Evolutionary conservation across 1,140 invertebrate species (phyloP).

Genomic region (Drosophila hydei): DNA sequence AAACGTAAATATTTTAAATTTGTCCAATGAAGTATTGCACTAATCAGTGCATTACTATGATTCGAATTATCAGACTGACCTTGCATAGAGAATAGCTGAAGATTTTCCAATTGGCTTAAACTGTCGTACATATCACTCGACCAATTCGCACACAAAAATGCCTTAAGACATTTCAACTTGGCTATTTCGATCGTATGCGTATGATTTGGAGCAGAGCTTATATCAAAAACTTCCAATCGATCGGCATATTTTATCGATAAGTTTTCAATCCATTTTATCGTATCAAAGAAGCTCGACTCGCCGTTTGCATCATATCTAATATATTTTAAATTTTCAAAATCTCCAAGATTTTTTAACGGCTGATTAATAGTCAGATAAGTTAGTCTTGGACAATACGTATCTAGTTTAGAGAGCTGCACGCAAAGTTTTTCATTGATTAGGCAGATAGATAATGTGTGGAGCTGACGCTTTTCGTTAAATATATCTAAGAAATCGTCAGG

Average conservation of each 20-base stretch:
- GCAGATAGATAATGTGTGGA: slow-evolving; percentile 7
- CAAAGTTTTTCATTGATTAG: background rate
- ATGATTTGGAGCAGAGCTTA: background rate
- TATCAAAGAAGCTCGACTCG: background rate
- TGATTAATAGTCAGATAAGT: slow-evolving; percentile 11
- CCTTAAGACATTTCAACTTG: background rate
- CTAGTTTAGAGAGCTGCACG: background rate
- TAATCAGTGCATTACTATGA: background rate
- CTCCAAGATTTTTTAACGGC: background rate
- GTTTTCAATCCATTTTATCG: background rate
- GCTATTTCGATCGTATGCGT: slow-evolving; percentile 1
- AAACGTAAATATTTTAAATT: slow-evolving; percentile 12
- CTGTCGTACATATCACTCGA: background rate
- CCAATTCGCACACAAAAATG: slow-evolving; percentile 13
- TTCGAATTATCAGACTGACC: background rate
- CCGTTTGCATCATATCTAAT: slow-evolving; percentile 8
- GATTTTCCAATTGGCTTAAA: background rate
- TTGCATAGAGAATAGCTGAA: slow-evolving; percentile 14
- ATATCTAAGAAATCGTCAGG: slow-evolving; percentile 11
- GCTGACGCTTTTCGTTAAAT: background rate
- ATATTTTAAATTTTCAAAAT: slow-evolving; percentile 19
- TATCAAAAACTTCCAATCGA: slow-evolving; percentile 19
- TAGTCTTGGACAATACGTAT: slow-evolving; percentile 6
- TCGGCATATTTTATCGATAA: slow-evolving; percentile 8
- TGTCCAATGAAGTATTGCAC: background rate